These are phyloP conservation scores for Pollenia amentaria DNA, from an alignment of 2,888 invertebrate genomes.

Conservation along the genomic window DNA sequence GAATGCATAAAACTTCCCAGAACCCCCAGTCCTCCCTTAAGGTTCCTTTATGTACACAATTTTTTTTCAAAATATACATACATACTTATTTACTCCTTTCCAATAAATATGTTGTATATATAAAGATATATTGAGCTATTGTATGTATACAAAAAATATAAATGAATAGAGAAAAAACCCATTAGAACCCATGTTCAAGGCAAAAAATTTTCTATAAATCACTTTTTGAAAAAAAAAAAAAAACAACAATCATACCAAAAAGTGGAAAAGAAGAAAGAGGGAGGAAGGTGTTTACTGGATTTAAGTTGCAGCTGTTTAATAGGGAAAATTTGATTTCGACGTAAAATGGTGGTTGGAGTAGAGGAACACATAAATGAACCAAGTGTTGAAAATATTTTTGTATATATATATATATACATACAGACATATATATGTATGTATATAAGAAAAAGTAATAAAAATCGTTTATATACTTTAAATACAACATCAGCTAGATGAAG, in stretches of 20 bases:
- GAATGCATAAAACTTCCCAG: conserved; percentile 22
- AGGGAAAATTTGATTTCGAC: conserved; percentile 12
- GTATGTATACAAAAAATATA: conserved; percentile 57
- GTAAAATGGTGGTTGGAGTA: conserved; percentile 40
- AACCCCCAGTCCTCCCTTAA: neutral
- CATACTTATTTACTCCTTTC: conserved; percentile 12
- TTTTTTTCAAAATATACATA: neutral
- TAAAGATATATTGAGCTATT: neutral
- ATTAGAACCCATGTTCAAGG: conserved; percentile 68
- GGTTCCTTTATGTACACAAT: neutral
- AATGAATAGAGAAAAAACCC: conserved; percentile 56
- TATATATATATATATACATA: neutral
- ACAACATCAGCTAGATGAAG: conserved; percentile 12
- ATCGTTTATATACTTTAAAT: conserved; percentile 35
- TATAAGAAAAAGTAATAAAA: conserved; percentile 11
- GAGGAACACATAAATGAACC: conserved; percentile 7
- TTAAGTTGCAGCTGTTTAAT: conserved; percentile 29
- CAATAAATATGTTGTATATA: conserved; percentile 5
- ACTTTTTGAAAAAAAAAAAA: conserved; percentile 45
- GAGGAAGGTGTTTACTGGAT: neutral
- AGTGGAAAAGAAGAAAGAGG: neutral
- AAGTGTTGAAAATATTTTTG: conserved; percentile 38
- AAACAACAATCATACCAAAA: neutral
- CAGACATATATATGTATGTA: neutral
- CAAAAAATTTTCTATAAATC: conserved; percentile 64